Evolutionary conservation across 2,888 invertebrate species (phyloP).

Genomic region (Byasa hedistus): DNA sequence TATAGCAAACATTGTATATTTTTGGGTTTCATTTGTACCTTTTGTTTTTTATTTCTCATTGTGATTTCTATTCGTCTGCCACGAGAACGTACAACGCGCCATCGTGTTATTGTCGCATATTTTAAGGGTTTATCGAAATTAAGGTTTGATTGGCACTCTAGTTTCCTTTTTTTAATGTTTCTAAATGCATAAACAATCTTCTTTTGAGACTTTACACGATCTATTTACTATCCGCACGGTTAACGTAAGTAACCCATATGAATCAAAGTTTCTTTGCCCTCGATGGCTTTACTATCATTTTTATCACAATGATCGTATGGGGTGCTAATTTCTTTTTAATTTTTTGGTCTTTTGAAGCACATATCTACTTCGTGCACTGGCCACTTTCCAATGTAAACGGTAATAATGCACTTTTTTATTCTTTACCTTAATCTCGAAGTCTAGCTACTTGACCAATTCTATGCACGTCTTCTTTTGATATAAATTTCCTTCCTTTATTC

Average conservation of each 20-base stretch:
- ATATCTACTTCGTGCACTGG: constrained; percentile 43
- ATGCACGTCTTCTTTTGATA: constrained; percentile 25
- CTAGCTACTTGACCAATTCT: constrained; percentile 18
- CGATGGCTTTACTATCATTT: constrained; percentile 29
- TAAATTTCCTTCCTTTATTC: constrained; percentile 11
- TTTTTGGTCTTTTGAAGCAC: constrained; percentile 39
- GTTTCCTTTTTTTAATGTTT: constrained; percentile 40
- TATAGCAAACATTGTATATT: constrained; percentile 62
- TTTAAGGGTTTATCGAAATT: constrained; percentile 62
- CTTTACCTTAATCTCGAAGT: constrained; percentile 12
- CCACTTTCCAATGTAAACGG: constrained; percentile 35
- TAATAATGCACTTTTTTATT: constrained; percentile 22
- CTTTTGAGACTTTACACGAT: constrained; percentile 34
- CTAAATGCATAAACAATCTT: constrained; percentile 26
- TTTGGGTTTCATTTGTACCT: constrained; percentile 47
- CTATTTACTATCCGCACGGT: constrained; percentile 53
- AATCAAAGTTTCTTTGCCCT: constrained; percentile 49
- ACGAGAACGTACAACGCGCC: constrained; percentile 69
- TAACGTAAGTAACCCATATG: constrained; percentile 61
- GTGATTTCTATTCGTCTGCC: constrained; percentile 71
- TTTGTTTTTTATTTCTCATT: constrained; percentile 64
- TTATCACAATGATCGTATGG: constrained; percentile 51
- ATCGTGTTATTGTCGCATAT: constrained; percentile 66
- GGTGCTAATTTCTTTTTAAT: constrained; percentile 48
- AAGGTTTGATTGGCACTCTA: constrained; percentile 72